A percentile compares a stretch with the other conserved stretches of the same genome.
phyloP scores from a whole-genome alignment of 2,113 vertebrate species.

The Acanthisitta chloris region DNA sequence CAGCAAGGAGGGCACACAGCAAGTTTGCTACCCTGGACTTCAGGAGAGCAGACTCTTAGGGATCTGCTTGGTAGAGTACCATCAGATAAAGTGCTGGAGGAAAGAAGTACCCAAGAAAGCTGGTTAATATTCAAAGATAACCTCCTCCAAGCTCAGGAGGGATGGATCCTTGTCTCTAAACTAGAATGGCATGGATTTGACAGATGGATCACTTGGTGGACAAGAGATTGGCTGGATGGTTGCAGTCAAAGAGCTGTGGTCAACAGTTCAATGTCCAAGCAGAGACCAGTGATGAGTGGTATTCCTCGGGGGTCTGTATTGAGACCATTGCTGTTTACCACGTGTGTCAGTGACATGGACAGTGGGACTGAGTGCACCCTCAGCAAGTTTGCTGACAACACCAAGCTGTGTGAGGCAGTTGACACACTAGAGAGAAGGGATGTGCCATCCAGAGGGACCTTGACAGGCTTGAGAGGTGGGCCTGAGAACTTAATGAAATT shows the following conservation, averaged over 20 bases:
- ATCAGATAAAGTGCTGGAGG: neutral
- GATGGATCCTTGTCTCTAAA: neutral
- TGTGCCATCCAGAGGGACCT: neutral
- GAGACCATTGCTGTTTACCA: accelerated
- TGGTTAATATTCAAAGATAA: neutral
- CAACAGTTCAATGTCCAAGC: neutral
- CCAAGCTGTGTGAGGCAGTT: neutral
- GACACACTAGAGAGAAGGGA: neutral
- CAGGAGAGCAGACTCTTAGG: neutral
- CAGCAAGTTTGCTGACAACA: neutral
- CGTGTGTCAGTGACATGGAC: neutral
- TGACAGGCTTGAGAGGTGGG: neutral
- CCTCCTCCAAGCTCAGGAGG: neutral
- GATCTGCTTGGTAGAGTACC: neutral
- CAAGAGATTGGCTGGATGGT: neutral
- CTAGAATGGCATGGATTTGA: neutral
- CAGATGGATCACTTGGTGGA: neutral
- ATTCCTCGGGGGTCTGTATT: accelerated
- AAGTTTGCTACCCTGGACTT: neutral
- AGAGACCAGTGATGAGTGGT: accelerated
- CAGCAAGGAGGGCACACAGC: neutral
- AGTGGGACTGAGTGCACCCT: neutral
- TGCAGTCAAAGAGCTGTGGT: neutral
- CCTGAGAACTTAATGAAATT: neutral
- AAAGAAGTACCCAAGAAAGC: neutral